Percentiles rank a stretch among this genome's conserved stretches.
These are phyloP conservation scores for Auanema sp. DNA, from an alignment of 2,888 invertebrate genomes.

Conservation along the genomic window DNA sequence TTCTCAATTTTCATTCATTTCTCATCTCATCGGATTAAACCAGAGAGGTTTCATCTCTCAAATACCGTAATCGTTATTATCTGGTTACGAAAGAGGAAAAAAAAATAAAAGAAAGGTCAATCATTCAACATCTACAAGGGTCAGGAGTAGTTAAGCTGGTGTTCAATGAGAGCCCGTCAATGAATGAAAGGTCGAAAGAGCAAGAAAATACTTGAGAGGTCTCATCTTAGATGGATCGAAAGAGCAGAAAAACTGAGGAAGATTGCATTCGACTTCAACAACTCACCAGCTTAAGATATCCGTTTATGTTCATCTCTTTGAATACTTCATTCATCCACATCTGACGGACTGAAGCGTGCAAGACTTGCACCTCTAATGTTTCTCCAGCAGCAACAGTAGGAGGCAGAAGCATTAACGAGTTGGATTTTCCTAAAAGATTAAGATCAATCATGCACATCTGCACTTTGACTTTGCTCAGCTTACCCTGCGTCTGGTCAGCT, in stretches of 20 bases:
- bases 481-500: conserved; percentile 52
- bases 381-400: conserved; percentile 54
- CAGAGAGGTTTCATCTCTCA: too few relatives aligned
- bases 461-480: not conserved
- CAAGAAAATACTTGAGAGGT: too few relatives aligned
- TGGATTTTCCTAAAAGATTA: conserved; percentile 41
- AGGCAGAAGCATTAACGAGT: conserved; percentile 52
- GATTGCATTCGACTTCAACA: not conserved
- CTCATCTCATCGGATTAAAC: too few relatives aligned
- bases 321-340: conserved; percentile 60
- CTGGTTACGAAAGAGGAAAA: too few relatives aligned
- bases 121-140: too few relatives aligned
- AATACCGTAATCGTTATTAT: too few relatives aligned
- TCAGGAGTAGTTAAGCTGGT: too few relatives aligned
- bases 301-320: conserved; percentile 61
- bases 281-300: conserved; percentile 50
- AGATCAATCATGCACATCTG: not conserved
- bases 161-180: too few relatives aligned
- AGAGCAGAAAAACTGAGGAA: not conserved
- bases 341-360: conserved; percentile 42
- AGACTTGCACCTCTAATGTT: conserved; percentile 47
- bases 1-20: too few relatives aligned
- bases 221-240: too few relatives aligned
- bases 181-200: too few relatives aligned
- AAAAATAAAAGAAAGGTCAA: too few relatives aligned